Evolutionary conservation across 2,113 vertebrate genomes (phyloP).

Genomic region (Anser brachyrhynchus): DNA sequence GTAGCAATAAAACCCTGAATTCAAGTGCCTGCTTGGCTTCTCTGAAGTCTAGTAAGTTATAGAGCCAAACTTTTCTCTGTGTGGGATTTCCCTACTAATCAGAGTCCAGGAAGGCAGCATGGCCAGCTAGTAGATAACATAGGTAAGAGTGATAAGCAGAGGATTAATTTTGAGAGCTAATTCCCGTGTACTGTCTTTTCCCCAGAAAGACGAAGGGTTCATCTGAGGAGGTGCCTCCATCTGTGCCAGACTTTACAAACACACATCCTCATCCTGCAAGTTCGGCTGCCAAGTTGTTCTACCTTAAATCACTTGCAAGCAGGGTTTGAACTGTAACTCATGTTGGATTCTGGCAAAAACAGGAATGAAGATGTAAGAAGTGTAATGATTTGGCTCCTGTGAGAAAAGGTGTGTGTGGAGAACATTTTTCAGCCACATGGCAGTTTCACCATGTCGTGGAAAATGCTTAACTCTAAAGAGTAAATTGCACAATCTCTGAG

Average conservation of each 20-base stretch:
- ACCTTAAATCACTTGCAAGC: conserved; percentile 26
- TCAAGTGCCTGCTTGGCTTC: background rate
- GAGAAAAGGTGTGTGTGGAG: background rate
- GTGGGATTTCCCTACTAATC: conserved; percentile 7
- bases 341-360: background rate
- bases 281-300: conserved; percentile 10
- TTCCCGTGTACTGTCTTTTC: conserved; percentile 4
- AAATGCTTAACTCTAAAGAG: conserved; percentile 3
- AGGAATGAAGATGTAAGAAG: background rate
- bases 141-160: conserved; percentile 15
- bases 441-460: background rate
- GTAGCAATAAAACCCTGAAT: background rate
- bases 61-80: background rate
- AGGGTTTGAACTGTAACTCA: background rate
- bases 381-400: background rate
- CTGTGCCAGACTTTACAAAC: conserved; percentile 42
- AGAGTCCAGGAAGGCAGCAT: background rate
- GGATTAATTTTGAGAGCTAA: background rate
- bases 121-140: background rate
- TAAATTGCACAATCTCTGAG: conserved; percentile 6
- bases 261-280: background rate
- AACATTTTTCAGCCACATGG: background rate
- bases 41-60: background rate
- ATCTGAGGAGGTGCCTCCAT: background rate
- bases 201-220: conserved; percentile 7